Evolutionary conservation across 2,113 vertebrate species (phyloP).

Genomic region (Pionites leucogaster): DNA sequence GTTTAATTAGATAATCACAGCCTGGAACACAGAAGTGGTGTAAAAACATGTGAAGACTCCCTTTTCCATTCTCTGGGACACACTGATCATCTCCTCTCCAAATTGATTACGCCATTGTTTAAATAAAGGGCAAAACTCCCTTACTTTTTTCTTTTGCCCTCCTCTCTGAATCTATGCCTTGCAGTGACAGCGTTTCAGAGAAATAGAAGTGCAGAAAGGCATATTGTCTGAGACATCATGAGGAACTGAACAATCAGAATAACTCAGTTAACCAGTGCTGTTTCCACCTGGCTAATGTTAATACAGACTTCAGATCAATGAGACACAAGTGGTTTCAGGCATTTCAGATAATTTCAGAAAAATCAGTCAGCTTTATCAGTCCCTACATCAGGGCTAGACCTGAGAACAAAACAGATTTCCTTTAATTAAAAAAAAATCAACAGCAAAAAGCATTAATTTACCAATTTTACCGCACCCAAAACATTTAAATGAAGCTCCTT

Average conservation of each 20-base stretch:
- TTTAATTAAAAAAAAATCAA: background rate
- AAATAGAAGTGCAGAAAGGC: background rate
- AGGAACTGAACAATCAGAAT: background rate
- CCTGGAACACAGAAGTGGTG: background rate
- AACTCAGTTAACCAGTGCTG: background rate
- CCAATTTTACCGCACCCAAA: background rate
- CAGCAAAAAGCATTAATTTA: background rate
- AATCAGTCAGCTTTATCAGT: background rate
- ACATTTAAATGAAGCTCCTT: background rate
- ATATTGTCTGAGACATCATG: background rate
- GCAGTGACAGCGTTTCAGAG: background rate
- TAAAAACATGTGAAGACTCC: background rate
- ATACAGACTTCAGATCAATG: background rate
- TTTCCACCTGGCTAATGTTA: background rate
- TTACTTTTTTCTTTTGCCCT: background rate
- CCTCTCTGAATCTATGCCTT: background rate
- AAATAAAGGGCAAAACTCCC: background rate
- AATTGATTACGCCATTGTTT: background rate
- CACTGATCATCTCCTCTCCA: background rate
- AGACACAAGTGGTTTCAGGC: background rate
- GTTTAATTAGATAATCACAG: background rate
- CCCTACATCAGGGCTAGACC: accelerated
- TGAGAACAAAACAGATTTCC: background rate
- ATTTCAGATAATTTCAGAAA: background rate
- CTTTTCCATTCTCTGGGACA: background rate